These are phyloP conservation scores for Halyomorpha halys DNA, from an alignment of 1,140 invertebrate species.

Conservation along the genomic window DNA sequence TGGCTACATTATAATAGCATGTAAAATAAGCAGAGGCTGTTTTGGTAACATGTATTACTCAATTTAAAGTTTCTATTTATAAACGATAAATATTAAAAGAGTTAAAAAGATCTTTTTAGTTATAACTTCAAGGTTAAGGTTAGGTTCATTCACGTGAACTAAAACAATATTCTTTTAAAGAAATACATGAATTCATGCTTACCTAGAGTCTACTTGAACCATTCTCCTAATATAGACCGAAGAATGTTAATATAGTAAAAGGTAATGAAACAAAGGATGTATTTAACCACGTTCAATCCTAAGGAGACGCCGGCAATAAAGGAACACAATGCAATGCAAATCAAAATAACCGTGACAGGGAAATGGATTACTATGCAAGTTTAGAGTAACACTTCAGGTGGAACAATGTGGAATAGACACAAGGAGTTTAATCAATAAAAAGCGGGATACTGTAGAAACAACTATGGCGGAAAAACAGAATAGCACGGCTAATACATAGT, in stretches of 20 bases:
- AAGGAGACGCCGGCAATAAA: constrained; percentile 2
- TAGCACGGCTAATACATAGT: background rate
- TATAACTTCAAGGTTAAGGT: constrained; percentile 12
- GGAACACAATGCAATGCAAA: background rate
- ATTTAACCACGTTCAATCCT: no score
- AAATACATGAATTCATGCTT: background rate
- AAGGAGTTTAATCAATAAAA: constrained; percentile 9
- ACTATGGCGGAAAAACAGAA: constrained; percentile 9
- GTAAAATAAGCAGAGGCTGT: no score
- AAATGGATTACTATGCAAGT: background rate
- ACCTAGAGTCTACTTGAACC: background rate
- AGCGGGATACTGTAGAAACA: constrained; percentile 7
- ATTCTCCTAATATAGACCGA: background rate
- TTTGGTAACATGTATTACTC: no score
- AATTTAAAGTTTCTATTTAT: no score
- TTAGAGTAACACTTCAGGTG: background rate
- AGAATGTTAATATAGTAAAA: background rate
- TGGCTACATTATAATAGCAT: no score
- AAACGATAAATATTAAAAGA: no score
- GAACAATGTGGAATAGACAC: background rate
- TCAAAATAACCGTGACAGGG: background rate
- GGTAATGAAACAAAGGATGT: background rate
- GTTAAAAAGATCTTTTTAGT: background rate
- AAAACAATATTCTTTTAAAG: background rate
- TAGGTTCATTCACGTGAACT: background rate